phyloP scores from a whole-genome alignment of 2,113 vertebrate species.

The Patagioenas fasciata region DNA sequence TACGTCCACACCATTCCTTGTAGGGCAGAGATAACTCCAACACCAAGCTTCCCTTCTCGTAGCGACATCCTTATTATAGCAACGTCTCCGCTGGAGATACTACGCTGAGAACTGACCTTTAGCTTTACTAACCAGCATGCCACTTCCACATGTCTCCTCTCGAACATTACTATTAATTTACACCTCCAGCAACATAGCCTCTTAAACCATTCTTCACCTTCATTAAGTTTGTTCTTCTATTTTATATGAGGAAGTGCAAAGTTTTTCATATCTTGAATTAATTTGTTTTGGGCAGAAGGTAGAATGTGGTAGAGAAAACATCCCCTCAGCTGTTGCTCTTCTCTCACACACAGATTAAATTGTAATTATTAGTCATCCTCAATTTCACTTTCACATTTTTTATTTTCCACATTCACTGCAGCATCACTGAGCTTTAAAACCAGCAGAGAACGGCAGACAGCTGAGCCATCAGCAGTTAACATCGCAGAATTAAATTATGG shows the following conservation, averaged over 20 bases:
- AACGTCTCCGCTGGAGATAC: conserved; percentile 27
- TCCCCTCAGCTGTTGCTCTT: not conserved
- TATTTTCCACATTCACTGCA: not conserved
- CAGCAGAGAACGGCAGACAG: not conserved
- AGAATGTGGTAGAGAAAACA: not conserved
- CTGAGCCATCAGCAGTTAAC: not conserved
- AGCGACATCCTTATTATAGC: conserved; percentile 64
- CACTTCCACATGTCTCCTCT: not conserved
- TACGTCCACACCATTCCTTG: conserved; percentile 29
- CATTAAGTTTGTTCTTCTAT: not conserved
- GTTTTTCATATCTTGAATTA: not conserved
- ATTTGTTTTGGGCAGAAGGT: not conserved
- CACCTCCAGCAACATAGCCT: not conserved
- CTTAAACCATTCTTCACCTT: not conserved
- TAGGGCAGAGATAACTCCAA: conserved; percentile 28
- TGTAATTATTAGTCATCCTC: not conserved
- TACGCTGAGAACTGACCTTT: conserved; percentile 33
- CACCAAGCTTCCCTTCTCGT: conserved; percentile 22
- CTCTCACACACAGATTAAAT: not conserved
- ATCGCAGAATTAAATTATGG: not conserved
- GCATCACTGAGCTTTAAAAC: not conserved
- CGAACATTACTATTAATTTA: not conserved
- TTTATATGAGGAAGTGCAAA: not conserved
- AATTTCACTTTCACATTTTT: not conserved
- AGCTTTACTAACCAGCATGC: not conserved